Evolutionary conservation across 2,888 invertebrate genomes (phyloP).

Genomic region (Acanthosepion esculentum): DNA sequence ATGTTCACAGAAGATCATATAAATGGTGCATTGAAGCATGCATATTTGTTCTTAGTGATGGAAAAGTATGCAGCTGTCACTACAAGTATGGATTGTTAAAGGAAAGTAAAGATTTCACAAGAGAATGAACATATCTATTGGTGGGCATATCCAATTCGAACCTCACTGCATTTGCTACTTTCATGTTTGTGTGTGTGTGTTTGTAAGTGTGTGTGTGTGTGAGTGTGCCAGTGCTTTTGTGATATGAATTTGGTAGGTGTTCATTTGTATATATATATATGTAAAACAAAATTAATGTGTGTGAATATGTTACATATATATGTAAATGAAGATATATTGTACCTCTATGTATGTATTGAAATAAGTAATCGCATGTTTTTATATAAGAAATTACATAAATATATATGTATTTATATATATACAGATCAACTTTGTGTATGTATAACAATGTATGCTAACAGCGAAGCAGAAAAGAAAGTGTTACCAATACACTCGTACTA

Average conservation of each 20-base stretch:
- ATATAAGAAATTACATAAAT: no score
- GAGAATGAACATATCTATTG: neutral
- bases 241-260: neutral
- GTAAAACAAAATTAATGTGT: neutral
- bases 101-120: constrained; percentile 9
- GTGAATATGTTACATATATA: neutral
- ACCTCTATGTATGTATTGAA: neutral
- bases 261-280: neutral
- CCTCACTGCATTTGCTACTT: neutral
- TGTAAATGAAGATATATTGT: neutral
- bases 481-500: no score
- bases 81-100: neutral
- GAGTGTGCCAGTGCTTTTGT: neutral
- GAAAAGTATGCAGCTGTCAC: neutral
- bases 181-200: neutral
- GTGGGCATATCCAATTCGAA: no score
- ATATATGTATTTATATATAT: no score
- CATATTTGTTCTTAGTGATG: neutral
- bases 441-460: no score
- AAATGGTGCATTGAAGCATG: neutral
- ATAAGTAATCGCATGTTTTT: no score
- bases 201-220: neutral
- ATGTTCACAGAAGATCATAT: neutral
- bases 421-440: no score
- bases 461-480: no score